Base-by-base conservation (phyloP, 2,113 vertebrate genomes). In the Centropus bengalensis region DNA sequence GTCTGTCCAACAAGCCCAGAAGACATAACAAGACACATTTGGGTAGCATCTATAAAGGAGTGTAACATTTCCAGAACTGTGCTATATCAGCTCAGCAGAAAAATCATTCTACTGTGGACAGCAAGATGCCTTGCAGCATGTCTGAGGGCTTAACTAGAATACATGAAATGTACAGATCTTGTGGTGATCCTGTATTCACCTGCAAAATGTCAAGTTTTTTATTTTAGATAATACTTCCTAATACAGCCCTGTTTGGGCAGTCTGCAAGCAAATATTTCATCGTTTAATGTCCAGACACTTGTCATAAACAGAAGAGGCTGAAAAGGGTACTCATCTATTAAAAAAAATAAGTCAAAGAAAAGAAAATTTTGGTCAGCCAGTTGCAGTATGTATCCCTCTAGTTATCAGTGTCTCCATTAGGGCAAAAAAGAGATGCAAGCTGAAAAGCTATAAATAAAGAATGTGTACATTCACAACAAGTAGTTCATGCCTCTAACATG, bases 61-160 rank as follows among this genome's bases (percentile, higher is more conserved):
- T 1, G 13, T 24, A 82, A 11, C 3, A 6, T 68, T 70, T 82
- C 47, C 75, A 86, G 62, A 51, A 68, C 4, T 0, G 1, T 64
- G 11, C 12, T 5, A 9, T 10, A 42, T 42, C 51, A 70, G 6
- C 26, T 71, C 22, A 84, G 32, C 9, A 17, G 47, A 58, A 91
- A 87, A 91, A 49, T n/a, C 0, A 0, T 71, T 84, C 36, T 87
- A 12, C 10, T 52, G 3, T 9, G 9, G n/a, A 55, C 0, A 0
- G 6, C 2, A 0, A 71, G 44, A 30, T 1, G 8, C 30, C 11
- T 40, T 33, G 2, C 58, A 40, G 21, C 6, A 3, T 52, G 17
- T 58, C 51, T 77, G 36, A 75, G 26, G 19, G 45, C 42, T 76
- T 82, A 26, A 38, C 19, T 19, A n/a, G 42, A 75, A 47, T 12